Base-by-base conservation (phyloP, 2,888 invertebrate genomes). In the Fragum sueziense region DNA sequence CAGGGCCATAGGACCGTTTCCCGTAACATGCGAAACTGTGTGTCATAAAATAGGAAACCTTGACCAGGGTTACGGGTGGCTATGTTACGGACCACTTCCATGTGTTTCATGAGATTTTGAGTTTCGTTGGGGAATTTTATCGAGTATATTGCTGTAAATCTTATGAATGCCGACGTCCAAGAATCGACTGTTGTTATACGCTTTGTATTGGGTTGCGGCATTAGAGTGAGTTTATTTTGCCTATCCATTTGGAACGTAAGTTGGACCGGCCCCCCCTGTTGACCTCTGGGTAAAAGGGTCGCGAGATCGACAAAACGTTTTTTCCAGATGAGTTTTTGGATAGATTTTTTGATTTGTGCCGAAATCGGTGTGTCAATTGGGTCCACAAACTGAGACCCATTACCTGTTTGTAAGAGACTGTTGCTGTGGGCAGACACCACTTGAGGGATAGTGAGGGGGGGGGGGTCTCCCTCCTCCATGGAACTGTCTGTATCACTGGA, bases 131-230 rank as follows among this genome's bases (percentile, higher is more conserved):
- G 61, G 29, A 61, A 61, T 11, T 61, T 11, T 6, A 20, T 7
- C 9, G 61, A 6, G 31, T 61, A 61, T 25, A 61, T 22, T 11
- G 61, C 27, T 7, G 20, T 20, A 61, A 61, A 61, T 17, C 27
- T 22, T 6, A 61, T 61, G 20, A 61, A 61, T 11, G 61, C 61
- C 6, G 61, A 61, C 3, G 61, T 61, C 61, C 61, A 61, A 29
- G 61, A 52, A 0, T 69, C 69, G 7, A 73, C 14, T 6, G 37
- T 9, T 9, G 6, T 37, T 6, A 37, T 37, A 6, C 14, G 6
- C 6, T 14, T 6, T 6, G 37, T 37, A 37, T 14, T 14, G 7
- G 37, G 7, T 14, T 6, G 37, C 7, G 6, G 6, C 37, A 14
- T 14, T 9, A 37, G 7, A 6, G 6, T 37, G 14, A 37, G 37